Conservation (phyloP, 2,113 vertebrate species). For the Labeo rohita region DNA sequence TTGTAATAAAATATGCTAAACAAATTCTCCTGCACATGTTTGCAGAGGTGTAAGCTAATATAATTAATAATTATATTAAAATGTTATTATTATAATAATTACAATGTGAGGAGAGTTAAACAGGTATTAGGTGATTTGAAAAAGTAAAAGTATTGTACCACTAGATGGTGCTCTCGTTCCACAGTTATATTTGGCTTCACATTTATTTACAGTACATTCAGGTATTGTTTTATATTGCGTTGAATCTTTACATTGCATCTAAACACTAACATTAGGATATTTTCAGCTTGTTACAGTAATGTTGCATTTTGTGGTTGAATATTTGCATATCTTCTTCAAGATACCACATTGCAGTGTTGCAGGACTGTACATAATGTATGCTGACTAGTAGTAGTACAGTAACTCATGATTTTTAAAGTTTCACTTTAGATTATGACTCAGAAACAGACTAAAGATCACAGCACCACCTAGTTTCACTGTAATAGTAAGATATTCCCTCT, state of each 20-base stretch:
- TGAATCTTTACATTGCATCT: neutral
- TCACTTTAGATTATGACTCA: neutral
- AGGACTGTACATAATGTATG: neutral
- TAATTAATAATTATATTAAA: neutral
- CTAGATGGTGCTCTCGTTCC: conserved; percentile 43
- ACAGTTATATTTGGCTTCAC: neutral
- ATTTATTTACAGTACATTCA: neutral
- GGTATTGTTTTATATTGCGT: neutral
- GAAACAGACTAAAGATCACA: neutral
- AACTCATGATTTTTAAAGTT: neutral
- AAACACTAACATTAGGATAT: neutral
- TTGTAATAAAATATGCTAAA: neutral
- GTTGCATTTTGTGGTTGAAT: neutral
- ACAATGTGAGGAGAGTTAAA: neutral
- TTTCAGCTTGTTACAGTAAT: neutral
- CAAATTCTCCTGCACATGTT: neutral
- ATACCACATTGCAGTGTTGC: neutral
- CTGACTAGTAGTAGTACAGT: neutral
- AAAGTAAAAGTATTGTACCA: neutral
- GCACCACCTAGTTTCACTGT: neutral
- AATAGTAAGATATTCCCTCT: neutral
- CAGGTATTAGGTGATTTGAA: neutral
- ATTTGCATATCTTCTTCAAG: neutral
- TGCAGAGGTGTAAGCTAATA: neutral
- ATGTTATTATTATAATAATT: neutral